Evolutionary conservation across 2,113 vertebrate genomes (phyloP), one percentile per base, ranked within the genome.

Genomic region (Raphicerus campestris): DNA sequence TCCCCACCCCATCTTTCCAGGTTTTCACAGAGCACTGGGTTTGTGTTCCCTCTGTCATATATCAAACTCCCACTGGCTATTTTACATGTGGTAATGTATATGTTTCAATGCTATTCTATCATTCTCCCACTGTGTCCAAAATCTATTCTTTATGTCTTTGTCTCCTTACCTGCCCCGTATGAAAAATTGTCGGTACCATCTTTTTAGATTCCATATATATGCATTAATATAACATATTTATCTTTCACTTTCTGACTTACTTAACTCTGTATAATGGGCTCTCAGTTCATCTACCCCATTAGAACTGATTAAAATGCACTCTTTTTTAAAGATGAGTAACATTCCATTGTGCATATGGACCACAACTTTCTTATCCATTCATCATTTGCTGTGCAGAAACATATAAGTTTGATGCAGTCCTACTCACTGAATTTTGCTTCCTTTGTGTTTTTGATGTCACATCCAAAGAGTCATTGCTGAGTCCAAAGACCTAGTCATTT

Each of bases 131-230:
- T 73, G 17, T 70, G 19, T 35, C n/a, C n/a, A 35, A 70, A 70
- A 35, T 70, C 20, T 42, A 35, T 73, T 24, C 20, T 73, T 73
- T 73, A 73, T 73, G 20, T 5, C 10, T 73, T 10, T 42, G 20
- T 42, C 22, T 42, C 11, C 22, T 75, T 42, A 13, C 26, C 20
- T 75, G 20, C 11, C 35, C 22, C 24, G 35, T 22, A 14, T 14
- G 3, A 42, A 75, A 42, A 42, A 75, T 7, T 42, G 22, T 14
- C 6, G 0, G 1, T 42, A 7, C 2, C 2, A 75, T 26, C 70
- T 42, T 75, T 75, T 22, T 26, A 73, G 20, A 73, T 13, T 73
- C 20, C 66, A 39, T 39, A 39, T 24, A 39, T 39, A 73, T 39
- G n/a, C 66, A 24, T 73, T 39, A 24, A 73, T 39, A 39, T 24